phyloP scores from a whole-genome alignment of 2,888 invertebrate species.

The Andricus quercusramuli region DNA sequence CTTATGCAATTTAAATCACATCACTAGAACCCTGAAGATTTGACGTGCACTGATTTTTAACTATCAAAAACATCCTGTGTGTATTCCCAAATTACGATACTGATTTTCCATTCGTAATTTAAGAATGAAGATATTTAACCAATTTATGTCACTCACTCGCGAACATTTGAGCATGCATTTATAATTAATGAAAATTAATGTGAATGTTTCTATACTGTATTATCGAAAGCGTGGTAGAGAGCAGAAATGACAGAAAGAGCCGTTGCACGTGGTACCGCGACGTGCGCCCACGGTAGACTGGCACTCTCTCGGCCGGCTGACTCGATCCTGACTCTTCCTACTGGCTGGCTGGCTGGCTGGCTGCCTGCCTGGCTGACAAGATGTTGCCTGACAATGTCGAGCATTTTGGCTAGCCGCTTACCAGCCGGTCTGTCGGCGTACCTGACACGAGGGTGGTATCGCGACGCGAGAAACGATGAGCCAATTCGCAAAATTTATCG shows the following conservation, averaged over 20 bases:
- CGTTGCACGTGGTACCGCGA: constrained; percentile 69
- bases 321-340: constrained; percentile 75
- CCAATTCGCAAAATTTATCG: constrained; percentile 29
- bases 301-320: constrained; percentile 71
- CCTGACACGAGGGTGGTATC: constrained; percentile 1
- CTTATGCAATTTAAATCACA: constrained; percentile 27
- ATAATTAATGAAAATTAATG: not conserved
- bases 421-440: constrained; percentile 52
- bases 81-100: constrained; percentile 26
- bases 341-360: constrained; percentile 57
- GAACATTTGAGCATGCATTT: not conserved
- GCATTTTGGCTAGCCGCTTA: constrained; percentile 52
- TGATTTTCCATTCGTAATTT: not conserved
- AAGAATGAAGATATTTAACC: not conserved
- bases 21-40: constrained; percentile 9
- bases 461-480: constrained; percentile 5
- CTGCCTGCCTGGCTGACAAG: constrained; percentile 40
- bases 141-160: not conserved
- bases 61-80: constrained; percentile 35
- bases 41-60: constrained; percentile 43
- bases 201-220: not conserved
- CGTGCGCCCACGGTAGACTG: constrained; percentile 76
- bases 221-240: constrained; percentile 35
- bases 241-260: constrained; percentile 30
- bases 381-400: constrained; percentile 43